phyloP scores from a whole-genome alignment of 2,888 invertebrate genomes.

The Tricholauxania praeusta region DNA sequence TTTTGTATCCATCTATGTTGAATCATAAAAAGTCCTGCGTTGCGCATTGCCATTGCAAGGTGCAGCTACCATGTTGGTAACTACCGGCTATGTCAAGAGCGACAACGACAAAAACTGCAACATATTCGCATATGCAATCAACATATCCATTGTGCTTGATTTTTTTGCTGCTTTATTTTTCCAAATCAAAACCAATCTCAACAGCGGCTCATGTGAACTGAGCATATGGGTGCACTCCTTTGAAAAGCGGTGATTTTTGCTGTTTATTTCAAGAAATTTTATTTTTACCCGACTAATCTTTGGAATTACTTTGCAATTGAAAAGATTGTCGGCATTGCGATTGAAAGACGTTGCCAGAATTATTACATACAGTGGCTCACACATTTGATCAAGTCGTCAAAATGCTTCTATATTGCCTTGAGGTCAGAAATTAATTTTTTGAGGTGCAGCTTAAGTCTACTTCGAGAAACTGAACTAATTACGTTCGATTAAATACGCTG shows the following conservation, averaged over 20 bases:
- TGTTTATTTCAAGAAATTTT: too few relatives aligned
- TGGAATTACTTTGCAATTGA: too few relatives aligned
- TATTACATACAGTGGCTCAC: too few relatives aligned
- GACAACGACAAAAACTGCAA: conserved; percentile 6
- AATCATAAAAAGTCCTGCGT: conserved; percentile 6
- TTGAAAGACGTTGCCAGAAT: too few relatives aligned
- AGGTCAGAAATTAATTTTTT: too few relatives aligned
- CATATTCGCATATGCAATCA: conserved; percentile 24
- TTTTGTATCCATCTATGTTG: neutral
- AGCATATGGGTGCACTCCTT: neutral
- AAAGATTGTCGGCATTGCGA: too few relatives aligned
- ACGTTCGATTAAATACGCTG: too few relatives aligned
- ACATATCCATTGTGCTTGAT: conserved; percentile 11
- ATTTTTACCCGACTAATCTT: too few relatives aligned
- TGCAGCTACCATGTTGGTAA: conserved; percentile 34
- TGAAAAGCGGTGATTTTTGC: neutral
- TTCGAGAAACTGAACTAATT: too few relatives aligned
- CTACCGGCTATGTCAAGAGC: conserved; percentile 9
- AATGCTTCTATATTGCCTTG: too few relatives aligned
- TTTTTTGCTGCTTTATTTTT: conserved; percentile 16
- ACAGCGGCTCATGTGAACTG: neutral
- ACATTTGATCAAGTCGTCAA: too few relatives aligned
- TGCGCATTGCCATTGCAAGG: conserved; percentile 32
- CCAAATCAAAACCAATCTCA: conserved; percentile 28
- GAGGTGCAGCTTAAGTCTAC: too few relatives aligned